phyloP scores from a whole-genome alignment of 2,113 vertebrate species.

The Fukomys damarensis region DNA sequence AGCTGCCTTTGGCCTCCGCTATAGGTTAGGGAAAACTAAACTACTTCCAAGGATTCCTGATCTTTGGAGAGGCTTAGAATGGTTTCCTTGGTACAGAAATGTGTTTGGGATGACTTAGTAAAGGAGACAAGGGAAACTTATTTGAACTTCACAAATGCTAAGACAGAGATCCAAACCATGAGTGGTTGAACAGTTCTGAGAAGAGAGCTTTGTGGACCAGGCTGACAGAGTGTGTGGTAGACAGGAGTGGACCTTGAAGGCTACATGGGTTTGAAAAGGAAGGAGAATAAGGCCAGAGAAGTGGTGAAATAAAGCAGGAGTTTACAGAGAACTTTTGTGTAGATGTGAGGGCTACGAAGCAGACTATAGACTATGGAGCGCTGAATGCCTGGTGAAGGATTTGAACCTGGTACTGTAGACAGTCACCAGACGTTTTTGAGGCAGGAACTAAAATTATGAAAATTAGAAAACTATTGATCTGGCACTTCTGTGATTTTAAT shows the following conservation, averaged over 20 bases:
- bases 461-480: conserved; percentile 8
- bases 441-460: not conserved
- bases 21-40: not conserved
- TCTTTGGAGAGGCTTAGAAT: not conserved
- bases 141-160: not conserved
- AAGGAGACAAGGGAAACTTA: not conserved
- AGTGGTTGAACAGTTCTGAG: not conserved
- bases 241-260: not conserved
- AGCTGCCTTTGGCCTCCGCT: not conserved
- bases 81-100: not conserved
- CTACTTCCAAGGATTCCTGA: not conserved
- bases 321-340: not conserved
- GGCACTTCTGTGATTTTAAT: not conserved
- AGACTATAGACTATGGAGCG: not conserved
- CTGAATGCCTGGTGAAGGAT: not conserved
- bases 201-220: not conserved
- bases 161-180: not conserved
- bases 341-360: not conserved
- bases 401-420: not conserved
- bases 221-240: not conserved
- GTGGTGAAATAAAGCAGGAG: not conserved
- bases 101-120: not conserved
- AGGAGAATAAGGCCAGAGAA: not conserved
- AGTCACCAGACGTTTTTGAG: not conserved
- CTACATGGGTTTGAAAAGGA: not conserved